Conservation (phyloP, 2,797 vertebrate genomes). For the Melanogrammus aeglefinus region DNA sequence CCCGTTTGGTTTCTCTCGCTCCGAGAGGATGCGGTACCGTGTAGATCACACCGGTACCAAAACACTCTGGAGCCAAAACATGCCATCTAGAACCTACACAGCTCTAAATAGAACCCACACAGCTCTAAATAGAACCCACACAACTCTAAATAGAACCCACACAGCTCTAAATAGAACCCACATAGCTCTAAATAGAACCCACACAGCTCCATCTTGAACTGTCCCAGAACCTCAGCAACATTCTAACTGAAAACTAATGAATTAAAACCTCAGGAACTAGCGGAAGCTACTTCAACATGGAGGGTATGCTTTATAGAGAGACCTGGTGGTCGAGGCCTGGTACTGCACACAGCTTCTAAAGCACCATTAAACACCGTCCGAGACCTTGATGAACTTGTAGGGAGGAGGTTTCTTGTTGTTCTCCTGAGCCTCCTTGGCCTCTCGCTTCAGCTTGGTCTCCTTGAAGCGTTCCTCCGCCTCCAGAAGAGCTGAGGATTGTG, state of each 20-base stretch:
- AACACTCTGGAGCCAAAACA: conserved; percentile 17
- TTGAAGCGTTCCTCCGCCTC: conserved; percentile 91
- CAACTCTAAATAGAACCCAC: too few species aligned
- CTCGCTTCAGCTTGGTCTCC: conserved; percentile 87
- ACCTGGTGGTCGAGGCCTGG: background rate
- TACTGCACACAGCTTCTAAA: background rate
- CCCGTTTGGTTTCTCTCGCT: conserved; percentile 44
- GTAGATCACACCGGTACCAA: conserved; percentile 43
- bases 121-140: too few species aligned
- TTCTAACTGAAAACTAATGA: too few species aligned
- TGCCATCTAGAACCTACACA: too few species aligned
- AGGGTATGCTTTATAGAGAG: background rate
- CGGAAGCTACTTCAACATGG: background rate
- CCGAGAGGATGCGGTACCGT: conserved; percentile 30
- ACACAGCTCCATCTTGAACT: too few species aligned
- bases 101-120: too few species aligned
- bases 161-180: too few species aligned
- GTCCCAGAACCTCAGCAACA: too few species aligned
- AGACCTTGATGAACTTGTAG: conserved; percentile 93
- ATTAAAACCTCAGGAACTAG: too few species aligned
- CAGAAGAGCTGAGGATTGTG: conserved; percentile 78
- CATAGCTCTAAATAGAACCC: too few species aligned
- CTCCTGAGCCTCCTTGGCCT: conserved; percentile 92
- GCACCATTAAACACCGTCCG: background rate
- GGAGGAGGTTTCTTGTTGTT: conserved; percentile 91